Evolutionary conservation across 2,113 vertebrate genomes (phyloP).

Genomic region (Lynx canadensis): DNA sequence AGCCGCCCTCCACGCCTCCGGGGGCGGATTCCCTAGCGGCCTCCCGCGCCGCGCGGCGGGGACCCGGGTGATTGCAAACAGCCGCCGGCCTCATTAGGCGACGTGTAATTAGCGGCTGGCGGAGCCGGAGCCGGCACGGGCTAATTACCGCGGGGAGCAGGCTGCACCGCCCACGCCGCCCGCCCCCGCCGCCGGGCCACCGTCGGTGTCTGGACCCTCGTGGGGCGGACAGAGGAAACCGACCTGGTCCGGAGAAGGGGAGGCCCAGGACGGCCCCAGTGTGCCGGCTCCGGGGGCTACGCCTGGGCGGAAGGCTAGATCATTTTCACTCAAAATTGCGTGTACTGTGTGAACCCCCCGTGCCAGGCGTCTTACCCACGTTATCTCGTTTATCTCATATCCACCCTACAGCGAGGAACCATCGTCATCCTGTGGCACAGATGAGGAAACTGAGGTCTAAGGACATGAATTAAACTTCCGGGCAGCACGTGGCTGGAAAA

Average conservation of each 20-base stretch:
- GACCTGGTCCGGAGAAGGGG: background rate
- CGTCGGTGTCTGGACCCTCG: background rate
- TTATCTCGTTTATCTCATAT: background rate
- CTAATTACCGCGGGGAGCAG: constrained; percentile 54
- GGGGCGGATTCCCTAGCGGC: constrained; percentile 1
- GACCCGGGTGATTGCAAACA: constrained; percentile 70
- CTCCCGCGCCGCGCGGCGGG: constrained; percentile 45
- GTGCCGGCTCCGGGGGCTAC: background rate
- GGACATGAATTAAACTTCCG: background rate
- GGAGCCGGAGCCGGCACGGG: background rate
- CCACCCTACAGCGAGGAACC: background rate
- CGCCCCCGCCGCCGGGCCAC: background rate
- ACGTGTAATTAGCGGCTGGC: constrained; percentile 73
- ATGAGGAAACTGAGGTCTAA: background rate
- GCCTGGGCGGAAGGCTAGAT: no score
- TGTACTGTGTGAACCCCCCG: background rate
- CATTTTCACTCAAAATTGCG: background rate
- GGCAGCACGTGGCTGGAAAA: background rate
- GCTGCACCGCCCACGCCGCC: background rate
- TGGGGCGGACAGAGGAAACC: background rate
- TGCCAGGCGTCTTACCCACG: background rate
- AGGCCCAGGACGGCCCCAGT: background rate
- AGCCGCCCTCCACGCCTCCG: background rate
- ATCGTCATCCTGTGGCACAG: background rate
- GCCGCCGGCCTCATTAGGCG: constrained; percentile 76